phyloP scores from a whole-genome alignment of 2,888 invertebrate species.

The Lycia hirtaria region DNA sequence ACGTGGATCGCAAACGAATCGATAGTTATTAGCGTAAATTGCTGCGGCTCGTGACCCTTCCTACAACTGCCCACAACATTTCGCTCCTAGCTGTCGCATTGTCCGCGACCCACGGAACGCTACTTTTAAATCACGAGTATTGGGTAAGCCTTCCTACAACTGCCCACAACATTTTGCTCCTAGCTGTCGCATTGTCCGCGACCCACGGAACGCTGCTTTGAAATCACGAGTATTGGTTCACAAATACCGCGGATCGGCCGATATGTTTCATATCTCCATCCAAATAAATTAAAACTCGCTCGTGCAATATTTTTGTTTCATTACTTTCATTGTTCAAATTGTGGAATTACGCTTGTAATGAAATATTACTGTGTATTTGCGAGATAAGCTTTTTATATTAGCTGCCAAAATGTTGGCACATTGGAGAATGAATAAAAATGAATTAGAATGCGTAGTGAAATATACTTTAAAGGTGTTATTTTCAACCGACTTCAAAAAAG shows the following conservation, averaged over 20 bases:
- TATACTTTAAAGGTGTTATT: no score
- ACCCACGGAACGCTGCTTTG: background rate
- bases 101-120: no score
- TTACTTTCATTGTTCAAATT: slow-evolving; percentile 18
- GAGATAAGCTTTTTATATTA: background rate
- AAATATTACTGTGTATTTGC: slow-evolving; percentile 14
- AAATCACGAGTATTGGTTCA: background rate
- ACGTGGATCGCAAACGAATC: no score
- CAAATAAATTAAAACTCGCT: slow-evolving; percentile 12
- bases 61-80: no score
- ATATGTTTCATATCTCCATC: background rate
- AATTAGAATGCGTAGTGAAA: background rate
- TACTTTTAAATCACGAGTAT: no score
- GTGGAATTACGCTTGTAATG: slow-evolving; percentile 7
- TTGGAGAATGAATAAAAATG: background rate
- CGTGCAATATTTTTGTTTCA: slow-evolving; percentile 19
- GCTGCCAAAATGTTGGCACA: background rate
- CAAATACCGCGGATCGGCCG: background rate
- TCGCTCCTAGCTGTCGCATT: no score
- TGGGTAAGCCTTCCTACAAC: no score
- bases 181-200: no score
- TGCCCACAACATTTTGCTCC: no score
- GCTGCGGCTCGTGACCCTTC: no score
- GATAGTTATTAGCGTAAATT: no score
- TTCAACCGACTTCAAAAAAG: no score